A percentile compares a stretch with the other conserved stretches of the same genome.
Conservation (phyloP, 2,113 vertebrate genomes). For the Ceratotherium simum region DNA sequence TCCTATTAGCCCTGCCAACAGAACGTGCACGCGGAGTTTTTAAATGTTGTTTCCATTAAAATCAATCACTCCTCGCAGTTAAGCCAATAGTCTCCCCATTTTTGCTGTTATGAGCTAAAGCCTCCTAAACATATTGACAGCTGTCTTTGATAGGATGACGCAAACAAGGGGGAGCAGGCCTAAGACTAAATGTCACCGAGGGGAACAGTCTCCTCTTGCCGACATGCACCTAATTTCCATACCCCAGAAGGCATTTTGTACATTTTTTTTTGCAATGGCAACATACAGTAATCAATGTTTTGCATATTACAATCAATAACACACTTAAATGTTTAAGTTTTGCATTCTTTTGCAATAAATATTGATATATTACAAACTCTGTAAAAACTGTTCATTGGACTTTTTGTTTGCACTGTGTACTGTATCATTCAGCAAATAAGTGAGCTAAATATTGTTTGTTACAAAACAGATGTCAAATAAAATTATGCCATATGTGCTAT, state of each 20-base stretch:
- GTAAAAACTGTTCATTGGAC: conserved; percentile 90
- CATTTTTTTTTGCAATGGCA: conserved; percentile 93
- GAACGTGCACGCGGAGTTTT: conserved; percentile 90
- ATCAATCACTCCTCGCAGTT: conserved; percentile 96
- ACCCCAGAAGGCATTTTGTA: conserved; percentile 90
- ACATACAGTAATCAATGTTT: conserved; percentile 90
- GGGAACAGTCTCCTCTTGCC: conserved; percentile 85
- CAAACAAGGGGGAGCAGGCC: conserved; percentile 85
- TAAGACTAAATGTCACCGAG: conserved; percentile 90
- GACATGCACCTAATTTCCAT: conserved; percentile 89
- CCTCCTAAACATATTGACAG: conserved; percentile 94
- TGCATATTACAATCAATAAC: conserved; percentile 90
- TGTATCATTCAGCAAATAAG: conserved; percentile 93
- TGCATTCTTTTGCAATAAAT: conserved; percentile 89
- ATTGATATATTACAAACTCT: conserved; percentile 90
- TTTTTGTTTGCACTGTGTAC: conserved; percentile 91
- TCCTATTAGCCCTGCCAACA: conserved; percentile 86
- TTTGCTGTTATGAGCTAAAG: conserved; percentile 93
- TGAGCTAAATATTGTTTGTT: conserved; percentile 95
- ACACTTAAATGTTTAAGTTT: conserved; percentile 90
- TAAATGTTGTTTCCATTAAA: conserved; percentile 93
- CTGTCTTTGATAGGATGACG: conserved; percentile 91
- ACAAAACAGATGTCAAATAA: conserved; percentile 94
- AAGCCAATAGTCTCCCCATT: conserved; percentile 94
- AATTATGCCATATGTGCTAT: conserved; percentile 94